A percentile compares a stretch with the other conserved stretches of the same genome.
phyloP scores from a whole-genome alignment of 2,888 invertebrate genomes.

The Drosophila quinaria region DNA sequence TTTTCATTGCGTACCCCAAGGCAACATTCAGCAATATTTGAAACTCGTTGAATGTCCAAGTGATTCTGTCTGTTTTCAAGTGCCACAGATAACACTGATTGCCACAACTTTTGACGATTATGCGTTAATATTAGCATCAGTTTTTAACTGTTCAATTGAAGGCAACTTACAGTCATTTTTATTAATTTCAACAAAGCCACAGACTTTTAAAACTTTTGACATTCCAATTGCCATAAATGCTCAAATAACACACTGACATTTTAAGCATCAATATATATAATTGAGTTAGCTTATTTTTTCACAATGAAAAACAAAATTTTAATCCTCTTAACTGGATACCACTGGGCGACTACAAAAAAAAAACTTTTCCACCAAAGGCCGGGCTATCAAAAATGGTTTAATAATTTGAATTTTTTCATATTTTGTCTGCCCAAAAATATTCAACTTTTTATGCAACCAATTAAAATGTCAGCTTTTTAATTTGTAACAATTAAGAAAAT shows the following conservation, averaged over 20 bases:
- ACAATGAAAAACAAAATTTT: conserved; percentile 6
- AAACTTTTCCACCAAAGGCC: not conserved
- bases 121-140: not conserved
- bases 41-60: conserved; percentile 35
- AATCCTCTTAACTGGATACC: conserved; percentile 23
- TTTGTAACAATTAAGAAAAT: conserved; percentile 51
- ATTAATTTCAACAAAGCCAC: not conserved
- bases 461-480: conserved; percentile 57
- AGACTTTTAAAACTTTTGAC: not conserved
- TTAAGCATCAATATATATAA: not conserved
- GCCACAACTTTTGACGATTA: conserved; percentile 30
- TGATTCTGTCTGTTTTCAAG: conserved; percentile 41
- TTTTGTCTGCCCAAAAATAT: conserved; percentile 6
- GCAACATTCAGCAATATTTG: conserved; percentile 21
- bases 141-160: not conserved
- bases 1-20: conserved; percentile 25
- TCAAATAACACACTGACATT: not conserved
- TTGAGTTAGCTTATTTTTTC: conserved; percentile 7
- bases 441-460: conserved; percentile 42
- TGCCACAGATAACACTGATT: conserved; percentile 42
- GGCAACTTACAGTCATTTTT: not conserved
- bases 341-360: not conserved
- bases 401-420: conserved; percentile 14
- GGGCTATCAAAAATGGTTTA: conserved; percentile 19
- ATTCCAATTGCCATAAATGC: conserved; percentile 7